Conservation (phyloP, 2,888 invertebrate species). For the Ligdia adustata region DNA sequence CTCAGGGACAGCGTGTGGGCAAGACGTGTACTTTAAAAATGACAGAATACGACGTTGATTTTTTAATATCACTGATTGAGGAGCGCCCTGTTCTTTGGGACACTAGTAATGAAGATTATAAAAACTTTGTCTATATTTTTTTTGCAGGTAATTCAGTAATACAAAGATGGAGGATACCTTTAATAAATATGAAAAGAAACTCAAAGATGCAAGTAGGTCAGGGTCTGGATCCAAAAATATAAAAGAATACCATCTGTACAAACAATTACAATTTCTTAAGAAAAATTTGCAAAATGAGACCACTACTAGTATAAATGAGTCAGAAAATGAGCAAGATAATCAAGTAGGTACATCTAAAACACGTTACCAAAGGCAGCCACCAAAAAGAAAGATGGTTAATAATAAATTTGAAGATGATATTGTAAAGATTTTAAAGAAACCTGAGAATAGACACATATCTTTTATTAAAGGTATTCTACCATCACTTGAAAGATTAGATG, state of each 20-base stretch:
- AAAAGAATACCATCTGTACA: constrained; percentile 37
- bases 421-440: constrained; percentile 32
- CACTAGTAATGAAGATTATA: too few relatives aligned
- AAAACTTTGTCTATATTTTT: constrained; percentile 28
- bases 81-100: too few relatives aligned
- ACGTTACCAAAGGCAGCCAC: constrained; percentile 37
- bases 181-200: constrained; percentile 38
- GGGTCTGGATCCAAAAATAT: constrained; percentile 35
- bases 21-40: too few relatives aligned
- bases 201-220: constrained; percentile 37
- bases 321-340: constrained; percentile 33
- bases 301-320: constrained; percentile 32
- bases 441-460: constrained; percentile 35
- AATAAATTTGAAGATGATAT: constrained; percentile 36
- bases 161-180: constrained; percentile 38
- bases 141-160: constrained; percentile 36
- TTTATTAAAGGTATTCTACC: constrained; percentile 40
- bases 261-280: constrained; percentile 38
- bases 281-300: constrained; percentile 40
- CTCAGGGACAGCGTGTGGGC: too few relatives aligned
- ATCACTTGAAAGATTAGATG: constrained; percentile 39
- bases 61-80: too few relatives aligned
- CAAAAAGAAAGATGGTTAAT: constrained; percentile 33
- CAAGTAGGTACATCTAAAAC: constrained; percentile 33
- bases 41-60: too few relatives aligned